Base-by-base conservation (phyloP, 2,797 vertebrate species). In the Esox masquinongy region DNA sequence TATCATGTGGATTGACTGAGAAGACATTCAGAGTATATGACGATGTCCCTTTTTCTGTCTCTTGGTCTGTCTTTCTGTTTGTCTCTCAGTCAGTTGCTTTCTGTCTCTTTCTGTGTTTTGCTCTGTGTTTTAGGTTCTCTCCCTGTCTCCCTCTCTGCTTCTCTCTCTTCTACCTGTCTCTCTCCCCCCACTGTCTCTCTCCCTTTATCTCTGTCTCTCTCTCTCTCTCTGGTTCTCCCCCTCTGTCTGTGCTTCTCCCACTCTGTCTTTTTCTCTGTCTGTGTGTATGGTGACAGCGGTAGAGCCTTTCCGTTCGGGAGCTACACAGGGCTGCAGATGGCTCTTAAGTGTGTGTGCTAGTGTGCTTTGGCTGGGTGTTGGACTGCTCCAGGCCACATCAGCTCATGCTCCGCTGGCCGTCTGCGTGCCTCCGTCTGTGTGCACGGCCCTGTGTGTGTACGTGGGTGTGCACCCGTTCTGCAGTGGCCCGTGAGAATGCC, bases 311-410 rank as follows among this genome's bases (percentile, higher is more conserved):
- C 90, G 86, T 88, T 80, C 89, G 91, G 87, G 56, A 22, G 22
- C 22, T 61, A 61, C 56, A 61, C 87, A 83, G 86, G 87, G 90
- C 88, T 93, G 92, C 93, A 93, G 90, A 93, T 92, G 88, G 89
- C 88, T 89, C 84, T 83, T 85, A 87, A 88, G 85, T 82, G 86
- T 86, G 63, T 79, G 83, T 47, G 80, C 64, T 39, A 47, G 79
- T 74, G 72, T 68, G 76, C 61, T 17, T 70, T 90, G 82, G 76
- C 80, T 80, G 83, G 90, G 89, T 83, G 87, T 90, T 85, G 84
- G 84, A 88, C 84, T 80, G 90, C 92, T 93, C 83, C 78, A 59
- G 92, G 93, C 86, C 89, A 91, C 91, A 93, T 94, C 88, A 93
- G 82, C 85, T 89, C 88, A 92, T 90, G 92, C 91, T 92, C 89